These are phyloP conservation scores for Agonopterix arenella DNA, from an alignment of 2,888 invertebrate species.

Conservation along the genomic window DNA sequence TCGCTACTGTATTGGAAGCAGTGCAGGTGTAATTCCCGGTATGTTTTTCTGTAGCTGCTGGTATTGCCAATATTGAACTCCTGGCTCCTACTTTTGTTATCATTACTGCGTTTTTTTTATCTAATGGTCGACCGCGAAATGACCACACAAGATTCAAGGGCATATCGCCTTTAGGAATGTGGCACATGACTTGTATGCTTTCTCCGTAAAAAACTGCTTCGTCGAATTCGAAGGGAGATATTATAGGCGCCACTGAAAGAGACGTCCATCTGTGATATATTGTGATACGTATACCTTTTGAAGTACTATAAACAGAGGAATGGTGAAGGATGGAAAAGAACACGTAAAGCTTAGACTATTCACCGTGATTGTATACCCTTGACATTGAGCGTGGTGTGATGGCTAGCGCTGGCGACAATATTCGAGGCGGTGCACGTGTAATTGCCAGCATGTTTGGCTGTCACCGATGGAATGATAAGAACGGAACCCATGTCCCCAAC, in stretches of 20 bases:
- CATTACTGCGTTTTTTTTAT: constrained; percentile 55
- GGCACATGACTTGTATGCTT: constrained; percentile 76
- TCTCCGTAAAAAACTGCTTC: constrained; percentile 75
- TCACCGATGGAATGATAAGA: constrained; percentile 82
- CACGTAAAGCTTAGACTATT: constrained; percentile 46
- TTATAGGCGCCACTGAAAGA: constrained; percentile 77
- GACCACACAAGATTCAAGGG: constrained; percentile 84
- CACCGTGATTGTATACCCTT: constrained; percentile 69
- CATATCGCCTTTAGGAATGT: constrained; percentile 81
- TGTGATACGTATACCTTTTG: constrained; percentile 2
- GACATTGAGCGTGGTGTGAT: constrained; percentile 79
- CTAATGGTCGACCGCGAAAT: constrained; percentile 76
- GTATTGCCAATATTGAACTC: constrained; percentile 80
- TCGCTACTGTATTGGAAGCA: constrained; percentile 82
- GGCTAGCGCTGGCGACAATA: constrained; percentile 77
- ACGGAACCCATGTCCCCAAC: constrained; percentile 81
- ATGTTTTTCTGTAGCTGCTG: constrained; percentile 81
- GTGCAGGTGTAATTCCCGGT: constrained; percentile 87
- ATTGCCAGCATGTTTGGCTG: constrained; percentile 81
- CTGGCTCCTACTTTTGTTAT: constrained; percentile 78
- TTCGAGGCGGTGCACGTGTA: constrained; percentile 82
- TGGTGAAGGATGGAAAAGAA: constrained; percentile 28
- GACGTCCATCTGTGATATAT: constrained; percentile 15
- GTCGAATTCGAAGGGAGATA: constrained; percentile 78
- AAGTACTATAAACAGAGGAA: not conserved